Conservation (phyloP, 2,888 invertebrate genomes). For the Drosophila emarginata region DNA sequence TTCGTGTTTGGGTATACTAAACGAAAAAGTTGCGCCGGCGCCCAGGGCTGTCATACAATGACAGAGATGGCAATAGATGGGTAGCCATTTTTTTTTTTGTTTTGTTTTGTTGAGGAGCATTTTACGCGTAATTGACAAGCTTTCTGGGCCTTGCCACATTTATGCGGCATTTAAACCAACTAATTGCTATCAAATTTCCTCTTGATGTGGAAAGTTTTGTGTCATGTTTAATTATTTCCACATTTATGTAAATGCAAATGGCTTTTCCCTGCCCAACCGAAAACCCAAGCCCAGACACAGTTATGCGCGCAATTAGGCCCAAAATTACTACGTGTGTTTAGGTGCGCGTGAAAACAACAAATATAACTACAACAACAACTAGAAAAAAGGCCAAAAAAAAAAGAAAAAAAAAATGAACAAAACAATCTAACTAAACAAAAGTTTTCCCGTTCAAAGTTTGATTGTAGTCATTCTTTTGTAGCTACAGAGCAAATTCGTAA, state of each 20-base stretch:
- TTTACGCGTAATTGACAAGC: constrained; percentile 68
- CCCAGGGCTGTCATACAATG: constrained; percentile 13
- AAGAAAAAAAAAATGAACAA: constrained; percentile 2
- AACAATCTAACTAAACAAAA: constrained; percentile 31
- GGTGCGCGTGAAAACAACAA: constrained; percentile 70
- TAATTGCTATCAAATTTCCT: constrained; percentile 75
- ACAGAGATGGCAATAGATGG: constrained; percentile 23
- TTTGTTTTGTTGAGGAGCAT: constrained; percentile 28
- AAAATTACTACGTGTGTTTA: constrained; percentile 75
- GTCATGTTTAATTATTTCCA: constrained; percentile 76
- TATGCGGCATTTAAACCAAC: constrained; percentile 80
- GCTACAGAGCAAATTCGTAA: constrained; percentile 61
- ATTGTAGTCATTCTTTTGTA: constrained; percentile 15
- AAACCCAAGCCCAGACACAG: constrained; percentile 28
- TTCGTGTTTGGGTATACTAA: constrained; percentile 45
- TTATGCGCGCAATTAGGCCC: constrained; percentile 70
- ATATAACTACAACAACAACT: constrained; percentile 19
- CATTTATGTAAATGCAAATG: constrained; percentile 67
- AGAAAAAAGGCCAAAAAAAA: constrained; percentile 8
- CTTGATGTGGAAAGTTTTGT: constrained; percentile 63
- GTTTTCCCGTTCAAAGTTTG: constrained; percentile 22
- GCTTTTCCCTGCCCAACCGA: constrained; percentile 17
- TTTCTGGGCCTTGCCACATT: constrained; percentile 58
- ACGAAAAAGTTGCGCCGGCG: constrained; percentile 48
- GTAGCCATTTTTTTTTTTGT: constrained; percentile 41